Base-by-base conservation (phyloP, 1,140 invertebrate species). In the Atta colombica region DNA sequence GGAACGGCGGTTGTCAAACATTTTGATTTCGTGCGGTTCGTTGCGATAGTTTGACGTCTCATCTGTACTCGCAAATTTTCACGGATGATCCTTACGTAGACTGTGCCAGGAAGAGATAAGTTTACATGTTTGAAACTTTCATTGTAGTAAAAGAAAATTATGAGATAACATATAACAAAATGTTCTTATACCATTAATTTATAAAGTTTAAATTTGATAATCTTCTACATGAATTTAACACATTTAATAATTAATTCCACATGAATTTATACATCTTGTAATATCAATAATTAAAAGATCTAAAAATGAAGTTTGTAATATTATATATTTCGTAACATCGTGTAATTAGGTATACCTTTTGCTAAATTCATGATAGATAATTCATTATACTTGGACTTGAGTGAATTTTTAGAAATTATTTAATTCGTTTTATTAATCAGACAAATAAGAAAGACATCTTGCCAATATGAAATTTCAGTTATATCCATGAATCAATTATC, bases 1-100 rank as follows among this genome's bases (percentile, higher is more conserved):
- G 77, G 66, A 87, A 84, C 77, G 72, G 61, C 53, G 69, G 53
- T 89, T 69, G 87, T 87, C 87, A 81, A 91, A 91, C 89, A 91
- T 90, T 91, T 91, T 85, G 87, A 91, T 91, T 91, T 81, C 75
- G 72, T 28, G 35, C 58, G 12, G 21, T 58, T 72, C 65, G 28
- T 65, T 75, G 28, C 74, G 63, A 21, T 45, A 60, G 55, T 77
- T 68, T 51, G 8, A 45, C 63, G 35, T 45, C 31, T 53, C 69
- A 25, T 84, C 71, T 72, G 16, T 18, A 58, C 55, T 28, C 55
- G 31, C 39, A 25, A 5, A 66, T 55, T 65, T 77, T 85, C 31
- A 21, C 28, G 21, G 6, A 28, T 35, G 14, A 82, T 72, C 55
- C 31, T 84, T 74, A 61, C 25, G 4, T 66, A 35, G 28, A 5